phyloP scores from a whole-genome alignment of 2,797 vertebrate genomes.

The Gephyroberyx darwinii region DNA sequence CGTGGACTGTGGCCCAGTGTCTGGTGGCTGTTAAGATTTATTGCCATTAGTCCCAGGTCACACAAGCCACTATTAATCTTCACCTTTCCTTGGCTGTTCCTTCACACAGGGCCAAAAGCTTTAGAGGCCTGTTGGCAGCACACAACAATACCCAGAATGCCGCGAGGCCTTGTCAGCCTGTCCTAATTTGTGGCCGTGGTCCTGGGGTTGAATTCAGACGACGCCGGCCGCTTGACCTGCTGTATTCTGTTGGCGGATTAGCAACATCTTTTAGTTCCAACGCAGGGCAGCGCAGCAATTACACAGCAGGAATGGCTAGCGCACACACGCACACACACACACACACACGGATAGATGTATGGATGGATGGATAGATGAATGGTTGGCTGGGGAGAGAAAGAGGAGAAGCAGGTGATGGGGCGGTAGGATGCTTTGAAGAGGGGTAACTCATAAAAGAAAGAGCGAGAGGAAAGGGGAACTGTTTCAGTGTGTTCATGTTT shows the following conservation, averaged over 20 bases:
- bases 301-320: slow-evolving; percentile 68
- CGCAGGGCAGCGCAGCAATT: slow-evolving; percentile 62
- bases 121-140: slow-evolving; percentile 68
- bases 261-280: slow-evolving; percentile 74
- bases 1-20: slow-evolving; percentile 7
- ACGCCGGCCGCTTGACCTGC: slow-evolving; percentile 76
- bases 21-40: slow-evolving; percentile 67
- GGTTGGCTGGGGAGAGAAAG: slow-evolving; percentile 32
- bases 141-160: slow-evolving; percentile 76
- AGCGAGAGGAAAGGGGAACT: slow-evolving; percentile 48
- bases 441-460: slow-evolving; percentile 31
- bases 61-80: slow-evolving; percentile 74
- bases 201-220: slow-evolving; percentile 75
- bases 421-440: slow-evolving; percentile 57
- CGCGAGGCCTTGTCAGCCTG: slow-evolving; percentile 72
- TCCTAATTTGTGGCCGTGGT: slow-evolving; percentile 80
- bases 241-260: slow-evolving; percentile 75
- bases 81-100: slow-evolving; percentile 68
- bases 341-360: slow-evolving; percentile 46
- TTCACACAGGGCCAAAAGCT: slow-evolving; percentile 65
- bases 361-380: slow-evolving; percentile 51
- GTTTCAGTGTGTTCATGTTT: slow-evolving; percentile 65
- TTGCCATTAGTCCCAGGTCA: slow-evolving; percentile 69
- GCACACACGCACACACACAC: slow-evolving; percentile 1
- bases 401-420: slow-evolving; percentile 68